phyloP scores from a whole-genome alignment of 2,888 invertebrate species.

The Notocelia uddmanniana region DNA sequence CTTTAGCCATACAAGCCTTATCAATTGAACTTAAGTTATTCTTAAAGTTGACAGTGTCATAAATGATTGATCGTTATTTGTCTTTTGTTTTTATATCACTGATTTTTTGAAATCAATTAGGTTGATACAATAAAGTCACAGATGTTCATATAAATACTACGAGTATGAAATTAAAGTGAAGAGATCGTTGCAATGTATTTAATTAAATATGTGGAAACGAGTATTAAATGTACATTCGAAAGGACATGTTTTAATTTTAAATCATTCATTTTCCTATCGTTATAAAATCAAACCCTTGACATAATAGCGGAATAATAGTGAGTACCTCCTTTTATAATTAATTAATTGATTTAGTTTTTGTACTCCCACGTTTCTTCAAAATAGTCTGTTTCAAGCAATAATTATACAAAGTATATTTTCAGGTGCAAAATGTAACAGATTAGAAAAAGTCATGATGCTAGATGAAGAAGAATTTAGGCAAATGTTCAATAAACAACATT shows the following conservation, averaged over 20 bases:
- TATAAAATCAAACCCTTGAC: neutral
- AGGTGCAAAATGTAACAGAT: neutral
- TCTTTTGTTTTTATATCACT: neutral
- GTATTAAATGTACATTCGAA: neutral
- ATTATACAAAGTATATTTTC: neutral
- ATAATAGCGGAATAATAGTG: neutral
- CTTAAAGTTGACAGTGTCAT: neutral
- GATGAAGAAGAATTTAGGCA: neutral
- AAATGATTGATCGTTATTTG: neutral
- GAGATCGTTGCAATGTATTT: neutral
- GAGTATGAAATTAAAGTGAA: too few species aligned
- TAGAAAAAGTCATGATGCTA: neutral
- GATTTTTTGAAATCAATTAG: too few species aligned
- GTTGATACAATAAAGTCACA: too few species aligned
- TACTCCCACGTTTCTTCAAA: slow-evolving; percentile 68
- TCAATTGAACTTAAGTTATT: neutral
- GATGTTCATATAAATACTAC: neutral
- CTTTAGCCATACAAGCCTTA: neutral
- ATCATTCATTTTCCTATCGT: neutral
- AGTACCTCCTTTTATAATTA: neutral
- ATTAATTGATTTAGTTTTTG: slow-evolving; percentile 66
- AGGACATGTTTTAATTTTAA: neutral
- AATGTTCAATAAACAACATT: slow-evolving; percentile 1
- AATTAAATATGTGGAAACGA: neutral
- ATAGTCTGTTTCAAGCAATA: neutral